These are phyloP conservation scores for Pogonomyrmex californicus DNA, from an alignment of 1,140 invertebrate genomes.

Conservation along the genomic window DNA sequence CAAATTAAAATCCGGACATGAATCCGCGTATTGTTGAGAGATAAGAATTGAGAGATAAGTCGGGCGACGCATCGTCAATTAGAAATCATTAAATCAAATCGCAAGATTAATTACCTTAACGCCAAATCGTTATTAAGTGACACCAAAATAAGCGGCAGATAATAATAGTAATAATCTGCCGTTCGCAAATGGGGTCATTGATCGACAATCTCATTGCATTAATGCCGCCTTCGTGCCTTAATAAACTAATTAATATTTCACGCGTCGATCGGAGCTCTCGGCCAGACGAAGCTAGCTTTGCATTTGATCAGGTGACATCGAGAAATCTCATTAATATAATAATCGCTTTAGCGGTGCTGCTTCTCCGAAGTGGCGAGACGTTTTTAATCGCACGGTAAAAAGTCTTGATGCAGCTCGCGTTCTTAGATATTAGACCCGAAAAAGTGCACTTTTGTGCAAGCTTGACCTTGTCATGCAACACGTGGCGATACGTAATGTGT, in stretches of 20 bases:
- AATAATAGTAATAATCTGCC: constrained; percentile 7
- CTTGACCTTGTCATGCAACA: background rate
- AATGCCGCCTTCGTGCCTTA: background rate
- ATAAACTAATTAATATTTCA: constrained; percentile 32
- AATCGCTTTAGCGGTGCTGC: background rate
- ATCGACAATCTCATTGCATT: constrained; percentile 41
- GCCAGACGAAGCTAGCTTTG: constrained; percentile 9
- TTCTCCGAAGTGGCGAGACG: background rate
- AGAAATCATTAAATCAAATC: constrained; percentile 10
- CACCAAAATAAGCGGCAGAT: background rate
- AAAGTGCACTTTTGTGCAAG: background rate
- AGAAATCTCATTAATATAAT: constrained; percentile 41
- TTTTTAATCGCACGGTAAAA: background rate
- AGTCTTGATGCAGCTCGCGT: background rate
- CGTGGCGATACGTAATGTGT: constrained; percentile 2
- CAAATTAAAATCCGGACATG: background rate
- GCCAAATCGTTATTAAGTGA: background rate
- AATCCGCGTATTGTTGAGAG: background rate
- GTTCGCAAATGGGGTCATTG: constrained; percentile 22
- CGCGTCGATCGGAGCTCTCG: constrained; percentile 27
- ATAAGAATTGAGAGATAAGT: background rate
- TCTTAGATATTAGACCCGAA: background rate
- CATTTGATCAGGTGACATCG: constrained; percentile 20
- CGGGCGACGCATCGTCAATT: background rate
- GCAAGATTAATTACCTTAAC: constrained; percentile 1